Percentiles rank a stretch among this genome's conserved stretches.
These are phyloP conservation scores for Papilio demoleus DNA, from an alignment of 2,888 invertebrate genomes.

Conservation along the genomic window DNA sequence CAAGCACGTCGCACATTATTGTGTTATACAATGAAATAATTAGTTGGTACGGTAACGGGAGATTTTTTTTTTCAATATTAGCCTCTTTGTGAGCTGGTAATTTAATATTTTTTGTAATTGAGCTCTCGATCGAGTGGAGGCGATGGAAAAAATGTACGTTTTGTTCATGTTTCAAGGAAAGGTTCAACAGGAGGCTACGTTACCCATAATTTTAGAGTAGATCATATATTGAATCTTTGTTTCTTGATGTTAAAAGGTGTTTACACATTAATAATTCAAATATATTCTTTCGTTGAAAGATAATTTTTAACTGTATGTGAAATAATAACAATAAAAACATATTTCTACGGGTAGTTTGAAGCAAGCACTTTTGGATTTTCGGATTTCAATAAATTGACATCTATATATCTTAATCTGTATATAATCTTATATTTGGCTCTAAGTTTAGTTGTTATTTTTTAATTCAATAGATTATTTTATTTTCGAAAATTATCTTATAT, in stretches of 20 bases:
- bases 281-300: too few relatives aligned
- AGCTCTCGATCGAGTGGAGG: slow-evolving; percentile 66
- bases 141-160: slow-evolving; percentile 61
- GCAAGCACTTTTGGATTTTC: too few relatives aligned
- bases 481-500: too few relatives aligned
- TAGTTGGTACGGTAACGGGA: slow-evolving; percentile 78
- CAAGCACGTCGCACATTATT: slow-evolving; percentile 74
- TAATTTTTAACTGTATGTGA: too few relatives aligned
- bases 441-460: too few relatives aligned
- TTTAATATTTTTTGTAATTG: slow-evolving; percentile 79
- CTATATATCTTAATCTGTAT: too few relatives aligned
- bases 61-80: slow-evolving; percentile 66
- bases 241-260: background rate
- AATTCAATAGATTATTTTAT: too few relatives aligned
- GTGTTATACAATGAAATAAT: slow-evolving; percentile 78
- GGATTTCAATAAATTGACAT: too few relatives aligned
- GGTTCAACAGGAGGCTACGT: slow-evolving; percentile 52
- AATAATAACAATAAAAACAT: too few relatives aligned
- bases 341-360: too few relatives aligned
- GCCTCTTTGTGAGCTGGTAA: slow-evolving; percentile 74
- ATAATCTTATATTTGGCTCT: too few relatives aligned
- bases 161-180: slow-evolving; percentile 59
- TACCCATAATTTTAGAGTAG: slow-evolving; percentile 46
- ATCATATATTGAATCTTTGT: background rate
- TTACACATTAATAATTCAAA: too few relatives aligned